These are phyloP conservation scores for Nyctalus aviator DNA, from an alignment of 2,797 vertebrate genomes.

Conservation along the genomic window DNA sequence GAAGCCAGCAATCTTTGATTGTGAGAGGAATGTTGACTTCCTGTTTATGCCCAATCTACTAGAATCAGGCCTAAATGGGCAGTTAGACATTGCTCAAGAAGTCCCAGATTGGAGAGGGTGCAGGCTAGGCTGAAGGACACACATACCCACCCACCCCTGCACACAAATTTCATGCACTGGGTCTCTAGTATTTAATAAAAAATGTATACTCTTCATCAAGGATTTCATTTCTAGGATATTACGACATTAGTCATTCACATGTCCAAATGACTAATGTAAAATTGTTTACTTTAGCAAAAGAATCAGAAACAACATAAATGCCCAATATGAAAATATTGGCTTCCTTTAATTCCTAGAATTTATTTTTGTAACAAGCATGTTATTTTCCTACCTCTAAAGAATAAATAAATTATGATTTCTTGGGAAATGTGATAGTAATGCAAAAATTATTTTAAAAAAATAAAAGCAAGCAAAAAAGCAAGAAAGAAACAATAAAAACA, in stretches of 20 bases:
- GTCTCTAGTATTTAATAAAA: neutral
- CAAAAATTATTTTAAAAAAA: neutral
- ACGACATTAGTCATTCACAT: neutral
- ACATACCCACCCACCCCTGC: too few relatives aligned
- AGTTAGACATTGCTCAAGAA: too few relatives aligned
- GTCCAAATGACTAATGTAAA: neutral
- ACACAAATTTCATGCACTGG: too few relatives aligned
- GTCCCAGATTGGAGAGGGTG: too few relatives aligned
- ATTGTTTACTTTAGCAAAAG: neutral
- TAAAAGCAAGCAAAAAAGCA: neutral
- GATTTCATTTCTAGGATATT: neutral
- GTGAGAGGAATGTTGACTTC: too few relatives aligned
- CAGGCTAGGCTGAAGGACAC: too few relatives aligned
- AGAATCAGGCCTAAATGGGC: too few relatives aligned
- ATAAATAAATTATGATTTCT: neutral
- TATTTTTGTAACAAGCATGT: slow-evolving; percentile 7
- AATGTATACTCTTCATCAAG: neutral
- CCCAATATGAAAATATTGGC: neutral
- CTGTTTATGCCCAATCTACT: too few relatives aligned
- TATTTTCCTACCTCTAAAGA: neutral
- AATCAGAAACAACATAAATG: neutral
- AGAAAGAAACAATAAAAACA: neutral
- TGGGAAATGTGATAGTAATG: neutral
- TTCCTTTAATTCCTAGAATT: neutral
- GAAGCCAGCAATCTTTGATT: too few relatives aligned